Base-by-base conservation (phyloP, 2,113 vertebrate genomes). In the Ophiodon elongatus region DNA sequence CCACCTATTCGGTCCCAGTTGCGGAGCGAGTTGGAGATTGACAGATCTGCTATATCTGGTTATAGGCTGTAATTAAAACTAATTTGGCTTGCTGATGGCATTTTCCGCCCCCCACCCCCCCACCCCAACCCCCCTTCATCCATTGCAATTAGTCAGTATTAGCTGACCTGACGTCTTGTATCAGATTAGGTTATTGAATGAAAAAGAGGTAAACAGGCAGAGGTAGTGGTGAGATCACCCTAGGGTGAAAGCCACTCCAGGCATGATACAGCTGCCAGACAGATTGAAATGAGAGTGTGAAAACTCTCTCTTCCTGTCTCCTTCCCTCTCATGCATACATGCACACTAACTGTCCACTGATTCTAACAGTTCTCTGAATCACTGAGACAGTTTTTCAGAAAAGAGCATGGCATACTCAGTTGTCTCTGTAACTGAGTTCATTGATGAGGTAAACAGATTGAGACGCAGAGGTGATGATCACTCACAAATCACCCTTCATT, bases 1-100 rank as follows among this genome's bases (percentile, higher is more conserved):
- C 19, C 43, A 10, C 57, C 73, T 45, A 29, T 27, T 62, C 62
- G 31, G 45, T 76, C 71, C 68, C 72, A 56, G 73, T 74, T 39
- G 59, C 5, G 10, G 37, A 54, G 88, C 47, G 27, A 79, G 76
- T 82, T 80, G 64, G 73, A 94, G 93, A 93, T 92, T 93, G 92
- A 92, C 92, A 91, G 89, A 91, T 89, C 67, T 66, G 67, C 82
- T 86, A 78, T 82, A 88, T 88, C 83, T 91, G 85, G 74, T 92
- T 92, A 92, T 81, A 78, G 73, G 43, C 68, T 62, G 80, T 92
- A 94, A 94, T 94, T 92, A 88, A 93, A 93, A 84, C 88, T 92
- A 85, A 92, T 93, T 91, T 87, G 79, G 89, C 67, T 86, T 82
- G 78, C 88, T 93, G 91, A 92, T 93, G 88, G 74, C 84, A 85